phyloP scores from a whole-genome alignment of 2,113 vertebrate species.

The Phaethornis superciliosus region DNA sequence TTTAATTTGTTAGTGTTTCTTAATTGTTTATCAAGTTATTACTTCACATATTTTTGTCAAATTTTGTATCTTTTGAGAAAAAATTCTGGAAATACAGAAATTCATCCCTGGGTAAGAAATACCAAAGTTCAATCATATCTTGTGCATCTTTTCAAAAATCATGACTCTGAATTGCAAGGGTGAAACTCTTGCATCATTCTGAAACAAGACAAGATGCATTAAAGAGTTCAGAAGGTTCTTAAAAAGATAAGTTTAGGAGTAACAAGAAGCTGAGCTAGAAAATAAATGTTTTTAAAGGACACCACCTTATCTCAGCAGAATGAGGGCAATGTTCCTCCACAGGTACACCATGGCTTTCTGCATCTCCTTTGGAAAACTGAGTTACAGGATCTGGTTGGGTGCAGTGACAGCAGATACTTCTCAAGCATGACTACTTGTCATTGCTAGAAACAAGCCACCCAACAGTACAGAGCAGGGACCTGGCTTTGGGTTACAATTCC shows the following conservation, averaged over 20 bases:
- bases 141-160: neutral
- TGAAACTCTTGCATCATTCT: neutral
- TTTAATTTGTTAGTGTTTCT: conserved; percentile 9
- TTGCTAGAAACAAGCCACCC: neutral
- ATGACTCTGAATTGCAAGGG: neutral
- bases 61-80: neutral
- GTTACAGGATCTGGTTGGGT: neutral
- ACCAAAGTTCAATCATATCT: neutral
- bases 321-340: neutral
- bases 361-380: neutral
- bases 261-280: neutral
- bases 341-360: neutral
- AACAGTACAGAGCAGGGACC: rapidly evolving
- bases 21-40: neutral
- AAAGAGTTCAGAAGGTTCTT: neutral
- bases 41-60: neutral
- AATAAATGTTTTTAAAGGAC: neutral
- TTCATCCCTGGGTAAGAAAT: neutral
- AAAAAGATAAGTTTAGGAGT: neutral
- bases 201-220: neutral
- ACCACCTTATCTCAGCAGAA: neutral
- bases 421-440: neutral
- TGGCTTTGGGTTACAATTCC: neutral
- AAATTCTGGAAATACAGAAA: neutral
- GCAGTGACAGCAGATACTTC: neutral